Conservation (phyloP, 2,797 vertebrate species). For the Stomatorhinus walkeri region DNA sequence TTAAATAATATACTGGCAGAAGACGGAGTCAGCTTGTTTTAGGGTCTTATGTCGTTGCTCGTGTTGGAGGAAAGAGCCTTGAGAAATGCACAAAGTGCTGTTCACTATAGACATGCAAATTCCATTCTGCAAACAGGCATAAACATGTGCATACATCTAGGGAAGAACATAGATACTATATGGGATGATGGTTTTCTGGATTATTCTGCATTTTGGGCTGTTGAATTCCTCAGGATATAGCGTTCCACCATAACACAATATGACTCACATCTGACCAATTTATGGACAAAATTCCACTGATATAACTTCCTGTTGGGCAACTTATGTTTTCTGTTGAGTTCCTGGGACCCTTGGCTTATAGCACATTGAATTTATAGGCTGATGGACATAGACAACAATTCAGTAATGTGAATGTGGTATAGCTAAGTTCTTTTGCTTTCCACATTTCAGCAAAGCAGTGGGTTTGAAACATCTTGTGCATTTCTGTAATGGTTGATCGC, state of each 20-base stretch:
- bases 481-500: not conserved
- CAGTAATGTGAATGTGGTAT: not conserved
- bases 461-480: not conserved
- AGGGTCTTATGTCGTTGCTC: not conserved
- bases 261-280: not conserved
- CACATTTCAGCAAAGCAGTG: not conserved
- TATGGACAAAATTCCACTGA: constrained; percentile 3
- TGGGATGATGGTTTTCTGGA: not conserved
- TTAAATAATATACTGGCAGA: not conserved
- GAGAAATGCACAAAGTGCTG: not conserved
- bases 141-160: not conserved
- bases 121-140: not conserved
- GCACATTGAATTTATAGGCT: not conserved
- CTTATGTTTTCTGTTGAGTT: not conserved
- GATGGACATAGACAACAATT: not conserved
- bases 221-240: not conserved
- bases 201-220: not conserved
- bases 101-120: not conserved
- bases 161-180: not conserved
- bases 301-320: not conserved
- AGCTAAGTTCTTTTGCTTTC: not conserved
- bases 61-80: not conserved
- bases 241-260: not conserved
- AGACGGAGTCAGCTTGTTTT: not conserved
- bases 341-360: not conserved